phyloP scores from a whole-genome alignment of 2,888 invertebrate genomes.

The Clunio marinus region DNA sequence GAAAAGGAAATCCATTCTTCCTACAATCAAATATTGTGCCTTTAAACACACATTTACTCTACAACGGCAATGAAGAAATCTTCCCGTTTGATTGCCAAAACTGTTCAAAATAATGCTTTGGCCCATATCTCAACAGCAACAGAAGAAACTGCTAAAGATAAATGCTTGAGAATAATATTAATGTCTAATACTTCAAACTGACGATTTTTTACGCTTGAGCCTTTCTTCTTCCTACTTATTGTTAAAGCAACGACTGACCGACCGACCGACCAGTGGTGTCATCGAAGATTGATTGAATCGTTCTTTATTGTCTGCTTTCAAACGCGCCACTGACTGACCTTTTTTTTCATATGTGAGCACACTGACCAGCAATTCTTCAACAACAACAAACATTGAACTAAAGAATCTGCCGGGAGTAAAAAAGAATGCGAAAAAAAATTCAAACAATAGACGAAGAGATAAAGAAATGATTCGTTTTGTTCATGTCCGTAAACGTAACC shows the following conservation, averaged over 20 bases:
- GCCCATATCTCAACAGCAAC: constrained; percentile 29
- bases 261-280: neutral
- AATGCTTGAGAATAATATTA: constrained; percentile 31
- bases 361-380: too few species aligned
- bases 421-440: neutral
- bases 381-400: too few species aligned
- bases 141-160: constrained; percentile 24
- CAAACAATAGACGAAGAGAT: constrained; percentile 5
- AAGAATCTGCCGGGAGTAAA: neutral
- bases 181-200: constrained; percentile 36
- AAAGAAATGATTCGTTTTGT: constrained; percentile 24
- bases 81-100: constrained; percentile 13
- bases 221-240: neutral
- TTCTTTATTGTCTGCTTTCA: neutral
- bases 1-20: too few species aligned
- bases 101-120: neutral
- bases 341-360: too few species aligned
- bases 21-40: constrained; percentile 22
- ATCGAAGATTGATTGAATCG: neutral
- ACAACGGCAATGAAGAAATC: neutral
- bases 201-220: constrained; percentile 29
- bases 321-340: constrained; percentile 20
- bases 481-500: constrained; percentile 21
- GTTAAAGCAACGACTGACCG: too few species aligned
- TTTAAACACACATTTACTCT: constrained; percentile 18